Evolutionary conservation across 2,797 vertebrate genomes (phyloP).

Genomic region (Leptatherina wallacei): DNA sequence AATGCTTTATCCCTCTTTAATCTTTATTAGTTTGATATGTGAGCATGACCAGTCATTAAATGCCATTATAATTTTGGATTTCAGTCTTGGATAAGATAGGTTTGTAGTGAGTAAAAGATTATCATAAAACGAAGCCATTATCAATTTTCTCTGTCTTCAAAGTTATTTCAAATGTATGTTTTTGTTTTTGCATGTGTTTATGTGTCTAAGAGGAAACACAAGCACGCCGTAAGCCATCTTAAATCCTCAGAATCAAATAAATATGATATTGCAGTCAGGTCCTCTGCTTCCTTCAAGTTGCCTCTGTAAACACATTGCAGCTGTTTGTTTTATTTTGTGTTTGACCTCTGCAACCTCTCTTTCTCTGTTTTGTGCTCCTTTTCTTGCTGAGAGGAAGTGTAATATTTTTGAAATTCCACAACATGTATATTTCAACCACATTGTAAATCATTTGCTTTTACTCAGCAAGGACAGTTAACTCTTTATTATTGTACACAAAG

Average conservation of each 20-base stretch:
- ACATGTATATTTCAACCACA: conserved; percentile 38
- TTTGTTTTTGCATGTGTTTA: conserved; percentile 19
- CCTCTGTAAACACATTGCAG: conserved; percentile 71
- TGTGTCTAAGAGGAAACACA: neutral
- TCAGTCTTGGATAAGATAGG: neutral
- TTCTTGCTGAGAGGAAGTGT: conserved; percentile 24
- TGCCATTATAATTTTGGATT: conserved; percentile 28
- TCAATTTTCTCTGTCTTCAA: conserved; percentile 5
- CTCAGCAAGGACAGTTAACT: conserved; percentile 23
- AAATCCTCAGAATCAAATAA: conserved; percentile 53
- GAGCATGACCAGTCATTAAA: conserved; percentile 29
- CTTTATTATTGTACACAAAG: conserved; percentile 34
- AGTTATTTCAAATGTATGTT: neutral
- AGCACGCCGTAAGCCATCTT: conserved; percentile 14
- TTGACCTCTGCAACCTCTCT: conserved; percentile 51
- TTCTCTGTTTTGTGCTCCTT: conserved; percentile 20
- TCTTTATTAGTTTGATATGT: conserved; percentile 56
- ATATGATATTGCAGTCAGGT: conserved; percentile 50
- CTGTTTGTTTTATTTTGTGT: conserved; percentile 68
- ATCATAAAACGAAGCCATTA: neutral
- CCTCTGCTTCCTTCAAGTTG: conserved; percentile 55
- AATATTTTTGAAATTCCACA: conserved; percentile 34
- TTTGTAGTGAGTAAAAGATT: conserved; percentile 18
- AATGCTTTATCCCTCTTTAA: conserved; percentile 26
- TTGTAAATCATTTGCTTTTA: conserved; percentile 30